Evolutionary conservation across 2,797 vertebrate species (phyloP), one percentile per base, ranked within the genome.

Genomic region (Zenarchopterus dispar): DNA sequence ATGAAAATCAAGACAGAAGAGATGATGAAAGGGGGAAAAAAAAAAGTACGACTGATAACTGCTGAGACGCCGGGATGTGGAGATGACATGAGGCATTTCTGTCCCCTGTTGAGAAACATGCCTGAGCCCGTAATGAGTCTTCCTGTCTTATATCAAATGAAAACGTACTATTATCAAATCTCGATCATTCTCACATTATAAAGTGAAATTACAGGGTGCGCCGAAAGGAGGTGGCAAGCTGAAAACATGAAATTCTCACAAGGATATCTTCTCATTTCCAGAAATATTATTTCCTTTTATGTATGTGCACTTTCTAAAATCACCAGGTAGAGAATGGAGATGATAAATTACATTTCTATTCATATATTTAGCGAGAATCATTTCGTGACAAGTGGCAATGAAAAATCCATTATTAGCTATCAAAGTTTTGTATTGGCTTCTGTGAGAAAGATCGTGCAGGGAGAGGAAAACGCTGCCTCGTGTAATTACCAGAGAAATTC

Each of bases 161-260:
- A 87, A 90, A 78, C 50, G 46, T 76, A 66, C 77, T 73, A 89
- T 89, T 88, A 86, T 84, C 86, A 77, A 50, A 26, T 75, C 77
- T 84, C 73, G 61, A 86, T 87, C 84, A 77, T 79, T 88, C 73
- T 73, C 74, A 80, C 75, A 84, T 88, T 84, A 87, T 59, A 26
- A 67, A 72, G 73, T 42, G 58, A 87, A 89, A 91, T 90, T 84
- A 82, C 80, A 86, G 81, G 72, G 73, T 67, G 67, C 56, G 26
- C 9, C 1, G 4, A 63, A 36, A 6, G 16, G 55, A 57, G 67
- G 41, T 48, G 58, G 57, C 50, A 49, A 74, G 64, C 62, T 23
- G 67, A 52, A 58, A 68, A 71, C 67, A 23, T 51, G 42, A 74
- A 84, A 84, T 82, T 56, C 63, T 73, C 24, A 72, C 41, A 57